A percentile compares a stretch with the other conserved stretches of the same genome.
Evolutionary conservation across 2,797 vertebrate genomes (phyloP).

Genomic region (Gallirallus australis): DNA sequence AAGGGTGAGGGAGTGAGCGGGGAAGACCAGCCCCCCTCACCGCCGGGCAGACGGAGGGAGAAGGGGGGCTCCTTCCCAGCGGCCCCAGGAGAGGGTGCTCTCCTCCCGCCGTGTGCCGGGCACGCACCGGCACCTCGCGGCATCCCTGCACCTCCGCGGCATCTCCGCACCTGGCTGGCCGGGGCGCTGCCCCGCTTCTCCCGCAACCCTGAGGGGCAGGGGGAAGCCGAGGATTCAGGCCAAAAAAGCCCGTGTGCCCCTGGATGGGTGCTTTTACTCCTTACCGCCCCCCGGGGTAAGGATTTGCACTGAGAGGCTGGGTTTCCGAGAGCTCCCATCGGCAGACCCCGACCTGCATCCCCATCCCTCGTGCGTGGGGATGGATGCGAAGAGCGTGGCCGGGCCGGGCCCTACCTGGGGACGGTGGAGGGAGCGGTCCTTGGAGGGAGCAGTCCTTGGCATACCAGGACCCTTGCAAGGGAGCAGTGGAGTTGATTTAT

Average conservation of each 20-base stretch:
- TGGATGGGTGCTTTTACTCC: background rate
- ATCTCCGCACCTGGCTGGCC: too few species aligned
- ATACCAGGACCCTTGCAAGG: background rate
- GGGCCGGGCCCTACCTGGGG: background rate
- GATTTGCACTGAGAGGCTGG: background rate
- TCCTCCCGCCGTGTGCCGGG: background rate
- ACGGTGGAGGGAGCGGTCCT: background rate
- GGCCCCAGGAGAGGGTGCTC: slow-evolving; percentile 3
- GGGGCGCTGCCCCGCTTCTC: background rate
- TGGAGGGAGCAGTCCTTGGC: background rate
- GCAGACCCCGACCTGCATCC: background rate
- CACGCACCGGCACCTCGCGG: background rate
- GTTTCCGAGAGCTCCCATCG: background rate
- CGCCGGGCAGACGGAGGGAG: background rate
- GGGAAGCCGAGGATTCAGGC: background rate
- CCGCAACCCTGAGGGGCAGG: background rate
- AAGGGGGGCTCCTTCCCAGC: background rate
- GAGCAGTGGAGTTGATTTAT: slow-evolving; percentile 41
- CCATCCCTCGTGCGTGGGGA: rapidly evolving
- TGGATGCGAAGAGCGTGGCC: rapidly evolving
- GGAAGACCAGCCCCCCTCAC: background rate
- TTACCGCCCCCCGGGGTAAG: rapidly evolving
- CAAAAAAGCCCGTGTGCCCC: background rate
- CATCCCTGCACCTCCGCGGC: background rate
- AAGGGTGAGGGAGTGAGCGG: background rate